Percentiles rank a stretch among this genome's conserved stretches.
Evolutionary conservation across 2,888 invertebrate species (phyloP).

Genomic region (Beris chalybata): DNA sequence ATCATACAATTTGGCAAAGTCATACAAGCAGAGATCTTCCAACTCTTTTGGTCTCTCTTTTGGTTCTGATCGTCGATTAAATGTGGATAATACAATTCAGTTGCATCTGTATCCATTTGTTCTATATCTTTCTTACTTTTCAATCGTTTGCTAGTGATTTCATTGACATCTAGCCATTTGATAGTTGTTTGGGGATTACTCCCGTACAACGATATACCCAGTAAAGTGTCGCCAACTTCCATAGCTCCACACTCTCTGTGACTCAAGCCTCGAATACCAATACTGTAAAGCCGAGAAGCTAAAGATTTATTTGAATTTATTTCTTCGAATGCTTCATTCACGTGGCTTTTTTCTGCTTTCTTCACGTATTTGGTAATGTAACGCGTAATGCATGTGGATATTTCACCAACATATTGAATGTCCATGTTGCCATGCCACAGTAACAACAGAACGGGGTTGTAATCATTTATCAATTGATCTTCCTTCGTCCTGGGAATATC

Average conservation of each 20-base stretch:
- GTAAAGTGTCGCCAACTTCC: constrained; percentile 47
- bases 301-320: constrained; percentile 45
- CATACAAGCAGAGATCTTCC: not conserved
- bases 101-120: not conserved
- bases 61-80: not conserved
- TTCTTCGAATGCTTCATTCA: constrained; percentile 41
- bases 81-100: not conserved
- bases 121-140: not conserved
- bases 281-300: constrained; percentile 43
- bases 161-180: constrained; percentile 43
- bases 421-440: too few species aligned
- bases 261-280: constrained; percentile 43
- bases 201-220: constrained; percentile 45
- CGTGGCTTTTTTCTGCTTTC: constrained; percentile 45
- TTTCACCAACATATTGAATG: too few species aligned
- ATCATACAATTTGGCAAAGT: not conserved
- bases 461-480: too few species aligned
- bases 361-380: constrained; percentile 47
- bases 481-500: too few species aligned
- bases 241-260: constrained; percentile 48
- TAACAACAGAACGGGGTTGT: too few species aligned
- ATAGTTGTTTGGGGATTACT: constrained; percentile 47
- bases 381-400: too few species aligned
- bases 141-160: not conserved
- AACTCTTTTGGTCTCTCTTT: not conserved